A percentile compares a stretch with the other conserved stretches of the same genome.
phyloP scores from a whole-genome alignment of 2,888 invertebrate species.

The Limenitis camilla region DNA sequence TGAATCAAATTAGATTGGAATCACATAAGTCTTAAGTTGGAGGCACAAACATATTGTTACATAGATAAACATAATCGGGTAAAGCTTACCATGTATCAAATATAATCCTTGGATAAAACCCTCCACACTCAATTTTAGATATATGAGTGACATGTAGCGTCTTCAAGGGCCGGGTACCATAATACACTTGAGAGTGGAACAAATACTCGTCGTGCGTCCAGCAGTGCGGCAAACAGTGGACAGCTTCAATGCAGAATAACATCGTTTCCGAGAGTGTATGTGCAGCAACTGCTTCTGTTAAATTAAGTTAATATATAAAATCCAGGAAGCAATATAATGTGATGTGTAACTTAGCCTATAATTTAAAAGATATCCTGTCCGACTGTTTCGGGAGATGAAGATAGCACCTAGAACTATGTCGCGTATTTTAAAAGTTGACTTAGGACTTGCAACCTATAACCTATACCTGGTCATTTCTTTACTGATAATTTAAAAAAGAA shows the following conservation, averaged over 20 bases:
- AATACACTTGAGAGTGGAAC: constrained; percentile 89
- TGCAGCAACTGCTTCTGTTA: constrained; percentile 79
- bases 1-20: not conserved
- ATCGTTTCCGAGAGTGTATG: constrained; percentile 84
- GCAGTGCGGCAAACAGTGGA: constrained; percentile 83
- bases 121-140: constrained; percentile 78
- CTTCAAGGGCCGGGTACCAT: constrained; percentile 86
- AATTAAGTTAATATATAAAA: not conserved
- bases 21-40: too few relatives aligned
- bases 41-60: too few relatives aligned
- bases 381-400: too few relatives aligned
- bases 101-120: constrained; percentile 86
- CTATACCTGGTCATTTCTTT: too few relatives aligned
- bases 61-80: too few relatives aligned
- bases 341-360: not conserved
- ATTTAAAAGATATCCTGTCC: too few relatives aligned
- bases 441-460: too few relatives aligned
- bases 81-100: constrained; percentile 87
- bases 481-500: too few relatives aligned
- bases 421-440: too few relatives aligned
- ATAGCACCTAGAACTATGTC: too few relatives aligned
- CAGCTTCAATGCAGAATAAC: constrained; percentile 85
- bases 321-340: not conserved
- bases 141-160: constrained; percentile 82
- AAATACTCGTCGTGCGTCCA: constrained; percentile 92